A percentile compares a stretch with the other conserved stretches of the same genome.
Conservation (phyloP, 2,888 invertebrate genomes). For the Agapostemon virescens region DNA sequence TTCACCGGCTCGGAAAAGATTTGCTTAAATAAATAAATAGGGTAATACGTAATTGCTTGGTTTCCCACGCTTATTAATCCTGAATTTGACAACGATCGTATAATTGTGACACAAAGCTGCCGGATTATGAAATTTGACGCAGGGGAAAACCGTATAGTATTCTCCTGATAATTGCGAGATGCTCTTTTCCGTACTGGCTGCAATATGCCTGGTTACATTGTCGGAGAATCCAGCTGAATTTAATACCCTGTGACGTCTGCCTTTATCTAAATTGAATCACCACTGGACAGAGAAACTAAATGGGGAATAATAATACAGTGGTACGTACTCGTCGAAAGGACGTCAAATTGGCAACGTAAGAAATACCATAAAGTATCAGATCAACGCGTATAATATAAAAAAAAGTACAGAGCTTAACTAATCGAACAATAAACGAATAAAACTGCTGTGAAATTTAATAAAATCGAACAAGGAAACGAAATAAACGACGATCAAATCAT, state of each 20-base stretch:
- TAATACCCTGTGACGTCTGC: not conserved
- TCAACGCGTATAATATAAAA: no score
- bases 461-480: no score
- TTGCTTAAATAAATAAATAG: not conserved
- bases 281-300: not conserved
- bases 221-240: not conserved
- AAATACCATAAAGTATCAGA: no score
- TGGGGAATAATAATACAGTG: not conserved
- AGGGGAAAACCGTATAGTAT: not conserved
- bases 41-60: not conserved
- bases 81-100: not conserved
- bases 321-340: no score
- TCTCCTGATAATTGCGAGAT: not conserved
- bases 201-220: conserved; percentile 1
- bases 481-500: no score
- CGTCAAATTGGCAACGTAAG: no score
- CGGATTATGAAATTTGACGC: not conserved
- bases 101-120: not conserved
- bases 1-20: not conserved
- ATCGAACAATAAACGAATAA: no score
- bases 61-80: not conserved
- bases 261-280: not conserved
- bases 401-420: no score
- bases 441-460: no score
- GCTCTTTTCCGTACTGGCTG: not conserved